Base-by-base conservation (phyloP, 2,797 vertebrate genomes). In the Acrocephalus scirpaceus region DNA sequence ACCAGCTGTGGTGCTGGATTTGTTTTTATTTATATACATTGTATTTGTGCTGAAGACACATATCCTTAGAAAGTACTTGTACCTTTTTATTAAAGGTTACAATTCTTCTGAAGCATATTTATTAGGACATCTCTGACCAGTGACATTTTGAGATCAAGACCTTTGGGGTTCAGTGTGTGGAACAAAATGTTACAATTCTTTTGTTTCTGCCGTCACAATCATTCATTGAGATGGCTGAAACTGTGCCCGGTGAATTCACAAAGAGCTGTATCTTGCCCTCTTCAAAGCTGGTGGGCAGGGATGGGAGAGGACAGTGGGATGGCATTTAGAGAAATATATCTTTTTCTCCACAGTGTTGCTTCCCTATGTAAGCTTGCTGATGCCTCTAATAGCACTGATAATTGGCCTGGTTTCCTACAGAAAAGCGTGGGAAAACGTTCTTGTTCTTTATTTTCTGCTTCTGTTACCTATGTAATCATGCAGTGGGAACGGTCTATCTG, bases 61-160 rank as follows among this genome's bases (percentile, higher is more conserved):
- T 25, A 61, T 83, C 80, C 45, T 92, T 91, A 71, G 65, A 93
- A 93, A 81, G 42, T 74, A 67, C 15, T 70, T 78, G 26, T 87
- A 86, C 64, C 61, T 62, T 88, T 90, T 93, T 93, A 81, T 81
- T 92, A 97, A 97, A 97, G 91, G 94, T 96, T 96, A 94, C 44
- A 62, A 19, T 78, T 87, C 84, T 86, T 54, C 60, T 92, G 93
- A 95, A 83, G n/a, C 40, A 48, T 92, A 96, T 96, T 93, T 92
- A 66, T 92, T 90, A 94, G 76, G 91, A 93, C 90, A n/a, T 88
- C 38, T 93, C 88, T 93, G 77, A 64, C 92, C 81, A 67, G 56
- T 96, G 95, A 92, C 90, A 97, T 96, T 97, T 97, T 40, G 78
- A 75, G 94, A 93, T 89, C 90, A 90, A 86, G 97, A 75, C 90